Evolutionary conservation across 2,797 vertebrate species (phyloP), one percentile per base, ranked within the genome.

Genomic region (Chelonia mydas): DNA sequence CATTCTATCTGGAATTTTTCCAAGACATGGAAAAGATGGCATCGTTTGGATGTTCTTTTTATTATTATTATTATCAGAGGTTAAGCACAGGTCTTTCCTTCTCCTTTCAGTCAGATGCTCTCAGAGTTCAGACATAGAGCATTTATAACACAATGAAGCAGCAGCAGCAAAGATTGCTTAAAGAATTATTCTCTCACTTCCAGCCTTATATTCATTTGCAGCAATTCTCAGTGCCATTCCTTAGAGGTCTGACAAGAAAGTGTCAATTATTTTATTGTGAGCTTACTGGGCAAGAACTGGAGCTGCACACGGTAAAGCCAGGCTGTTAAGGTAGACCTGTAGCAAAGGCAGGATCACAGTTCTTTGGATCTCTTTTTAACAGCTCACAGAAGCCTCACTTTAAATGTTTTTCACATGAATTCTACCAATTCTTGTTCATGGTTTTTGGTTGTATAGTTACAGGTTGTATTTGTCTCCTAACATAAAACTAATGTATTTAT

Each of bases 21-120:
- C 90, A 83, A n/a, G 83, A 86, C 91, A 51, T 92, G 92, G 84
- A 68, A 47, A 94, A 83, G 82, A 85, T 72, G 89, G 84, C 84
- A 49, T 77, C 45, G 79, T 82, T 55, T 86, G 93, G 45, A 79
- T 65, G 72, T 90, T 90, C 87, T 11, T 83, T 47, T 37, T 68
- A n/a, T 68, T 68, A 68, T 51, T 51, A 51, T 54, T 4, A 77
- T 84, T 84, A 41, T 41, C 41, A 86, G 82, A 89, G 51, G 2
- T 2, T 59, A 53, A 90, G n/a, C 45, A 5, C 0, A 9, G 86
- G 89, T 37, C 59, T 41, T 74, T 76, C 0, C 0, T 21, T 0
- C 15, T 45, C 49, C 68, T 90, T 90, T 83, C 81, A 55, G 84
- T 13, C 0, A 31, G 74, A 61, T 45, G 85, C 50, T 90, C 83